Evolutionary conservation across 2,797 vertebrate genomes (phyloP).

Genomic region (Urophycis tenuis): DNA sequence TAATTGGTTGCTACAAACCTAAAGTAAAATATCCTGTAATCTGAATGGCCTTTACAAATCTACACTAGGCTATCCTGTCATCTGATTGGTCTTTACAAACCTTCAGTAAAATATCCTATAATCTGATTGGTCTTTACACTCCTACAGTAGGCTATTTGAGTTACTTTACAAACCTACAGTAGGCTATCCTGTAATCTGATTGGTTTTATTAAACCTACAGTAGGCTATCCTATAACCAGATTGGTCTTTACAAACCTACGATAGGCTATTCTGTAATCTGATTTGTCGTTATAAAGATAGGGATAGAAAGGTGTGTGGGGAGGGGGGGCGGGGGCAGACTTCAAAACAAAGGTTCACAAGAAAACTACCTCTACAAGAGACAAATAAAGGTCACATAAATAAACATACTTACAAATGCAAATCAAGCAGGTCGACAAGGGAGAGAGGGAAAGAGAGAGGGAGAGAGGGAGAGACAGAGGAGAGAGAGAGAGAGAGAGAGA

Average conservation of each 20-base stretch:
- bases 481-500: not conserved
- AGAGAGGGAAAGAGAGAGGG: slow-evolving; percentile 61
- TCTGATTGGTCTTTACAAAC: too few relatives aligned
- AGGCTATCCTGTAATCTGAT: too few relatives aligned
- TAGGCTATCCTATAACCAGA: not conserved
- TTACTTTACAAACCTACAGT: too few relatives aligned
- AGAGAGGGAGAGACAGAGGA: slow-evolving; percentile 53
- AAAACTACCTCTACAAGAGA: slow-evolving; percentile 52
- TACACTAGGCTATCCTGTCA: too few relatives aligned
- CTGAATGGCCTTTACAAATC: too few relatives aligned
- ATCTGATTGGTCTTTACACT: too few relatives aligned
- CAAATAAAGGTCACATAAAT: slow-evolving; percentile 25
- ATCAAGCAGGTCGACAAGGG: slow-evolving; percentile 65
- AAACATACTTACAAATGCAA: slow-evolving; percentile 75
- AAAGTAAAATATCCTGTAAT: too few relatives aligned
- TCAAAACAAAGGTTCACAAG: slow-evolving; percentile 21
- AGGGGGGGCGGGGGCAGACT: not conserved
- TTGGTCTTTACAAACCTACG: too few relatives aligned
- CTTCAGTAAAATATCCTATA: too few relatives aligned
- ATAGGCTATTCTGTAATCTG: too few relatives aligned
- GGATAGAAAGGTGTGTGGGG: not conserved
- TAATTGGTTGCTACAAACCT: too few relatives aligned
- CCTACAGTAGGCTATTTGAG: too few relatives aligned
- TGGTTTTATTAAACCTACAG: not conserved
- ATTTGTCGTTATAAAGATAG: not conserved